Percentiles rank a stretch among this genome's conserved stretches.
These are phyloP conservation scores for Apamea crenata DNA, from an alignment of 2,888 invertebrate species.

Conservation along the genomic window DNA sequence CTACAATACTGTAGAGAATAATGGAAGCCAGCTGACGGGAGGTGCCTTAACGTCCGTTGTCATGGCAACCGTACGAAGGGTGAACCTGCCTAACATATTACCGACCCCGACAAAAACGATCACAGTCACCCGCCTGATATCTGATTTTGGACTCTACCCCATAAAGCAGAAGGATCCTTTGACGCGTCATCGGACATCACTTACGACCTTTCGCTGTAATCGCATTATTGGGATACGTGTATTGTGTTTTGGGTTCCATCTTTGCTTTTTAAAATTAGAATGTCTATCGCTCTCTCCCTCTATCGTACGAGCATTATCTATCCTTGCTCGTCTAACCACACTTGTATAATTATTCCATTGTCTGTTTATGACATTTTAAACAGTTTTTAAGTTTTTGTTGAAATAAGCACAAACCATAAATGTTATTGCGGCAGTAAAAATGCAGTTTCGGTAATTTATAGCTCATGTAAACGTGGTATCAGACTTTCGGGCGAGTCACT, in stretches of 20 bases:
- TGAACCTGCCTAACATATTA: constrained; percentile 88
- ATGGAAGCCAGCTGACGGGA: constrained; percentile 90
- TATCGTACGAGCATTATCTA: constrained; percentile 67
- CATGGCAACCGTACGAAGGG: constrained; percentile 88
- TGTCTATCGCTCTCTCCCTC: constrained; percentile 82
- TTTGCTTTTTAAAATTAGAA: constrained; percentile 90
- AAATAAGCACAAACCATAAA: constrained; percentile 87
- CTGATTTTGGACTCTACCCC: constrained; percentile 83
- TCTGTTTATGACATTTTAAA: constrained; percentile 88
- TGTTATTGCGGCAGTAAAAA: constrained; percentile 87
- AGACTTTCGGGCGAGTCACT: constrained; percentile 77
- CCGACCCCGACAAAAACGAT: constrained; percentile 79
- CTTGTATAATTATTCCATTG: constrained; percentile 86
- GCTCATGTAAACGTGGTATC: constrained; percentile 83
- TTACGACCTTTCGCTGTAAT: constrained; percentile 81
- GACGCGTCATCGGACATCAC: constrained; percentile 76
- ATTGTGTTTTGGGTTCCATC: constrained; percentile 90
- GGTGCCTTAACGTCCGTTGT: constrained; percentile 87
- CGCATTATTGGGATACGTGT: constrained; percentile 85
- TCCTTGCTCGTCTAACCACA: constrained; percentile 80
- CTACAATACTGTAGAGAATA: constrained; percentile 85
- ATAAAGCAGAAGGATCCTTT: constrained; percentile 80
- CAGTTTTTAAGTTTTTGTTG: constrained; percentile 88
- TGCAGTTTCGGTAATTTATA: constrained; percentile 88
- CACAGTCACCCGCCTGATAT: constrained; percentile 75